Base-by-base conservation (phyloP, 2,888 invertebrate genomes). In the Epistrophe eligans region DNA sequence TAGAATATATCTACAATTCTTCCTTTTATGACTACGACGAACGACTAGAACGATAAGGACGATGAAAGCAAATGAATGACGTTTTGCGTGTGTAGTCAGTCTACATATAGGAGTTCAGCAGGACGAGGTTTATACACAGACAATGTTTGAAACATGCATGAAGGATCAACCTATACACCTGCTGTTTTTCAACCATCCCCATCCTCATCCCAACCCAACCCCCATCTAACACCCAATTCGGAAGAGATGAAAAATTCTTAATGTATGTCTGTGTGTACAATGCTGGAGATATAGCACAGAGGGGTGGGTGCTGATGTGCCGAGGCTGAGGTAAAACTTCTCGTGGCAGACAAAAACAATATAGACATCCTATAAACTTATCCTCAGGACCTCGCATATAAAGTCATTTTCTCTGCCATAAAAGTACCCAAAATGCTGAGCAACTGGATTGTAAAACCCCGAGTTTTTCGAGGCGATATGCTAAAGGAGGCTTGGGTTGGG, bases 281-380 rank as follows among this genome's bases (percentile, higher is more conserved):
- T 13, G 1, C 38, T 8, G 9, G 57, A 35, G n/a, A 7, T 32
- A n/a, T n/a, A n/a, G 40, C n/a, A 52, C 10, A 15, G 35, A 35
- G 17, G n/a, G 76, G 62, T 73, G 71, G 17, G 15, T 55, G n/a
- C n/a, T 24, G 3, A 24, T 32, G 15, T 55, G n/a, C 4, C 10
- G 57, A 13, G 52, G 13, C 7, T 32, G 67, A 74, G 72, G 67
- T 70, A 55, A 35, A 64, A 77, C 45, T 74, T 71, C 77, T 79
- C 77, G 35, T 60, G 52, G 87, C 83, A 87, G 87, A 87, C 87
- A 79, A 87, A 87, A 87, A 87, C 87, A 83, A 87, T 87, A 87
- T 83, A 87, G 87, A 87, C 87, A 79, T 87, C 79, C 87, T 87
- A 87, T 87, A 87, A 87, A 87, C 87, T 83, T 87, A 87, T 87